Conservation (phyloP, 2,888 invertebrate genomes). For the Gari tellinella region DNA sequence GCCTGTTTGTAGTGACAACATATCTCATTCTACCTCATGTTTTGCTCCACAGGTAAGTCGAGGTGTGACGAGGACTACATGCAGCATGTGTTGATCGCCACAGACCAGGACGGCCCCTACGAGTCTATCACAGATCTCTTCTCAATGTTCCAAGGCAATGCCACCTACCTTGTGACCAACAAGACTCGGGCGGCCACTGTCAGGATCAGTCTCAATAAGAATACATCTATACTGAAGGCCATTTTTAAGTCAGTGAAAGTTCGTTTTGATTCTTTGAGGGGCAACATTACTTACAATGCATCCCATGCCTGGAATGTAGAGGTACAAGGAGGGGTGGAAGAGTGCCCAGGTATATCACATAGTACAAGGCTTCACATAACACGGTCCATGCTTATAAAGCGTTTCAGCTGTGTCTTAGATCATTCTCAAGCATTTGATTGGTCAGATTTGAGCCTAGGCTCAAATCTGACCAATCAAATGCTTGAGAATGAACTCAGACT, state of each 20-base stretch:
- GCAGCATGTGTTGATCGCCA: slow-evolving; percentile 62
- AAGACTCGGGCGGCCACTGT: slow-evolving; percentile 65
- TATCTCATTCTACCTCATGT: too few relatives aligned
- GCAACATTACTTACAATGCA: slow-evolving; percentile 73
- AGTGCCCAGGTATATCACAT: slow-evolving; percentile 75
- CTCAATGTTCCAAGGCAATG: slow-evolving; percentile 50
- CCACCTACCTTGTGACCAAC: slow-evolving; percentile 69
- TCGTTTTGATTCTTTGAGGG: slow-evolving; percentile 71
- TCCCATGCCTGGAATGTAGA: slow-evolving; percentile 70
- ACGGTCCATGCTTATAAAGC: too few relatives aligned
- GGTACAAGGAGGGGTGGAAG: slow-evolving; percentile 61
- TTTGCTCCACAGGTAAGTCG: slow-evolving; percentile 40
- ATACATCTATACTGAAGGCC: slow-evolving; percentile 72
- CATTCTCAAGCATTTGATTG: too few relatives aligned
- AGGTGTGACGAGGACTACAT: slow-evolving; percentile 62
- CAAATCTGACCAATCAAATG: too few relatives aligned
- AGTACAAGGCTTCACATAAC: too few relatives aligned
- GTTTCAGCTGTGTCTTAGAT: too few relatives aligned
- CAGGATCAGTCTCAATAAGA: slow-evolving; percentile 67
- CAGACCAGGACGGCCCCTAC: slow-evolving; percentile 66
- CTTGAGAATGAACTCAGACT: too few relatives aligned
- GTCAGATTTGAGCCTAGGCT: too few relatives aligned
- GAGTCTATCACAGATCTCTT: slow-evolving; percentile 56
- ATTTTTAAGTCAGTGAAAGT: slow-evolving; percentile 74
- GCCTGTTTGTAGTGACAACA: too few relatives aligned